Percentiles rank a stretch among this genome's conserved stretches.
These are phyloP conservation scores for Yponomeuta cagnagella DNA, from an alignment of 2,888 invertebrate species.

Conservation along the genomic window DNA sequence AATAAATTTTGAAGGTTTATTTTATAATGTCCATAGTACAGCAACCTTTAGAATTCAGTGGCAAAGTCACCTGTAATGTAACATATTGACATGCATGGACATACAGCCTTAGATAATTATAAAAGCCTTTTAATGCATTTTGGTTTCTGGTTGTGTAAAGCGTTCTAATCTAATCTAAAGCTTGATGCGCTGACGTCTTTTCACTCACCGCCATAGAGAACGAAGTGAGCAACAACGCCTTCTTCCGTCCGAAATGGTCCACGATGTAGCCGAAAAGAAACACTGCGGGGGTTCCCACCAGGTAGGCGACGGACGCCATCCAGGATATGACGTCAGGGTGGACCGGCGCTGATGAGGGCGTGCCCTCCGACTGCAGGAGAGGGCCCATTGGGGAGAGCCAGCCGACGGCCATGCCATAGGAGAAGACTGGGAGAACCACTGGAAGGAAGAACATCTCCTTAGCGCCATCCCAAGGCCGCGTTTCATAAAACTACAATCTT, in stretches of 20 bases:
- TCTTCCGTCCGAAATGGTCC: constrained; percentile 71
- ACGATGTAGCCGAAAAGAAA: constrained; percentile 71
- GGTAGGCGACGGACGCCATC: constrained; percentile 74
- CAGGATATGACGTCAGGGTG: constrained; percentile 67
- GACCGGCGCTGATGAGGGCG: constrained; percentile 58
- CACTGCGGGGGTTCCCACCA: constrained; percentile 72
- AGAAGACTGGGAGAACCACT: constrained; percentile 74
- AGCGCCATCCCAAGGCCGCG: no score
- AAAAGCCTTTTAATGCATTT: no score
- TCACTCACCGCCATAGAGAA: constrained; percentile 58
- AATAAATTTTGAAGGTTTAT: no score
- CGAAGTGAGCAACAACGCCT: constrained; percentile 59
- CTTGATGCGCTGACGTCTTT: no score
- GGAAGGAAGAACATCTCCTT: constrained; percentile 26
- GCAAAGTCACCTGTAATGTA: no score
- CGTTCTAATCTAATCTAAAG: no score
- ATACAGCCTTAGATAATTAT: no score
- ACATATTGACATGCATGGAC: no score
- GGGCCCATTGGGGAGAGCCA: constrained; percentile 76
- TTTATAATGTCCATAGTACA: no score
- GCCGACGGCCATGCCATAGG: constrained; percentile 71
- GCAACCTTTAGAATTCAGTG: no score
- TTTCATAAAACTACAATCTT: no score
- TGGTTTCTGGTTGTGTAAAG: no score
- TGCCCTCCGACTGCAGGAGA: constrained; percentile 58